These are phyloP conservation scores for Corythoichthys intestinalis DNA, from an alignment of 2,113 vertebrate species.

Conservation along the genomic window DNA sequence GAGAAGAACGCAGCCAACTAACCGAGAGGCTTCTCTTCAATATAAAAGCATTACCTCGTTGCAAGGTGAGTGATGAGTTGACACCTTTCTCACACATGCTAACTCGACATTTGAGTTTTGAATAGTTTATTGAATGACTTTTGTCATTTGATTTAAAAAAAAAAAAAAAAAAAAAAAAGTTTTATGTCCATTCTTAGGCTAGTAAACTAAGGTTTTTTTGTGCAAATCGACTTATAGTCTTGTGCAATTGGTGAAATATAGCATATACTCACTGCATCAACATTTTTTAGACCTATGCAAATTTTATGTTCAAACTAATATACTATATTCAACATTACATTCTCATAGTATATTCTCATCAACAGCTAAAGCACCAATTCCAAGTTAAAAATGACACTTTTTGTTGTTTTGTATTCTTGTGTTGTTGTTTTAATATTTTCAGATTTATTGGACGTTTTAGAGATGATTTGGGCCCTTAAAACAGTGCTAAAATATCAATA, in stretches of 20 bases:
- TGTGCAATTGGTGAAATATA: not conserved
- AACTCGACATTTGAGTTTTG: not conserved
- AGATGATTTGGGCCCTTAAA: not conserved
- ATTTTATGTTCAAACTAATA: not conserved
- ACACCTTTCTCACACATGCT: not conserved
- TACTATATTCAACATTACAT: not conserved
- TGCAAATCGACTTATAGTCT: not conserved
- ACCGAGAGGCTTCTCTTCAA: slow-evolving; percentile 20
- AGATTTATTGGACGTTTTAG: not conserved
- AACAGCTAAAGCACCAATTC: not conserved
- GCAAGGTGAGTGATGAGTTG: slow-evolving; percentile 52
- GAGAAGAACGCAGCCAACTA: slow-evolving; percentile 17
- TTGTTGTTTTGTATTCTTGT: not conserved
- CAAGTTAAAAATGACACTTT: not conserved
- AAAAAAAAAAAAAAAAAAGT: no score
- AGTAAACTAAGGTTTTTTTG: not conserved
- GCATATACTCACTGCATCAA: not conserved
- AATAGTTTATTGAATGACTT: not conserved
- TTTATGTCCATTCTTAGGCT: not conserved
- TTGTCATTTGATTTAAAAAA: not conserved
- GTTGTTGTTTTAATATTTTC: not conserved
- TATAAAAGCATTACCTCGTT: slow-evolving; percentile 32
- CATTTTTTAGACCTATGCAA: not conserved
- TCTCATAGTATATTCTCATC: not conserved
- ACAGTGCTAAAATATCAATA: slow-evolving; percentile 1